Evolutionary conservation across 1,140 invertebrate genomes (phyloP), one percentile per base, ranked within the genome.

Genomic region (Hirudo medicinalis): DNA sequence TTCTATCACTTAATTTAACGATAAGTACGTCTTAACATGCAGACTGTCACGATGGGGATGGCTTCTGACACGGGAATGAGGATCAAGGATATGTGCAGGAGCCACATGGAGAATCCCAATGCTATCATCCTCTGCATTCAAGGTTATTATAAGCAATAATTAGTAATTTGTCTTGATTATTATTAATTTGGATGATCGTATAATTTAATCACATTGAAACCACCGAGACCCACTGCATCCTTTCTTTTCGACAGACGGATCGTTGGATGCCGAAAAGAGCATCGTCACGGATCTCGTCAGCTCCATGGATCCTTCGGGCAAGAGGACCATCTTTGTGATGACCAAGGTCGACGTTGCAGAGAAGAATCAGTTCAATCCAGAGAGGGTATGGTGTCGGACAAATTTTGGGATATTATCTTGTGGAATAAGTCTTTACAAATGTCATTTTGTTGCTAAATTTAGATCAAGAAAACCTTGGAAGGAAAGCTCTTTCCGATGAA

Each of bases 401-500:
- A 36, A 36, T 3, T 36, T 6, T 36, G 6, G 32, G 32, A 36
- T 36, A 36, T 36, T 36, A 36, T 36, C 2, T 36, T 36, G 32
- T 3, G 32, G 3, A 8, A 49, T 49, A 17, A 49, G 43, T 49
- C 43, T 15, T 49, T 17, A 15, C 5, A 8, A 11, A 49, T 15
- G 13, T 49, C 11, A 17, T 13, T 49, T 49, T 49, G 43, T 0
- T 49, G 13, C 13, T 17, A 49, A 49, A 36, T 36, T 17, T 17
- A 49, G 43, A 49, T 49, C 72, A 88, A 91, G 75, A 94, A 94
- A 80, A 98, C 99, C 78, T 84, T 99, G 43, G 90, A 94, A 63
- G 96, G 96, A 49, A 91, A 91, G 84, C 80, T 99, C 67, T 99
- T 99, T 81, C 95, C 95, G 0, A 99, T 99, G 96, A 96, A 95